These are phyloP conservation scores for Cylas formicarius DNA, from an alignment of 1,140 invertebrate genomes.

Conservation along the genomic window DNA sequence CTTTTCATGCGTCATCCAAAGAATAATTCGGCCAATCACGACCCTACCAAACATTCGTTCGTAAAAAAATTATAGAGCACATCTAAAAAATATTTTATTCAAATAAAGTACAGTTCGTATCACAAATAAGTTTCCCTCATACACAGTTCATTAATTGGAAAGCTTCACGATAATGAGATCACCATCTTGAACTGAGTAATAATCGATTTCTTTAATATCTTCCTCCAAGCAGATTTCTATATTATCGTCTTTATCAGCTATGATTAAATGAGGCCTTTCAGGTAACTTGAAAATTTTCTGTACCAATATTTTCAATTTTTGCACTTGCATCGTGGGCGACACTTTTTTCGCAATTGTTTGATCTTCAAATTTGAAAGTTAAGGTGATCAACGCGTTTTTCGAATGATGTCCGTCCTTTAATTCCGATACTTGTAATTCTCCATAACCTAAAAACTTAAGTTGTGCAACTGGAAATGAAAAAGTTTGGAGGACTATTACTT, in stretches of 20 bases:
- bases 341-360: slow-evolving; percentile 60
- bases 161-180: slow-evolving; percentile 55
- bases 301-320: slow-evolving; percentile 68
- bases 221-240: slow-evolving; percentile 71
- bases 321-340: slow-evolving; percentile 70
- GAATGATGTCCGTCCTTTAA: slow-evolving; percentile 55
- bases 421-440: slow-evolving; percentile 66
- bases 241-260: slow-evolving; percentile 51
- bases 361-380: slow-evolving; percentile 52
- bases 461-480: not conserved
- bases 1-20: too few relatives aligned
- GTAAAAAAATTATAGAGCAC: too few relatives aligned
- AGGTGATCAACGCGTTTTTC: slow-evolving; percentile 60
- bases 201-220: slow-evolving; percentile 68
- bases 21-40: too few relatives aligned
- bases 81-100: too few relatives aligned
- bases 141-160: slow-evolving; percentile 3
- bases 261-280: slow-evolving; percentile 43
- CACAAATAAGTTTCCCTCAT: too few relatives aligned
- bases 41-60: too few relatives aligned
- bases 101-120: too few relatives aligned
- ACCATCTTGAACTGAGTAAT: slow-evolving; percentile 77
- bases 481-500: slow-evolving; percentile 37
- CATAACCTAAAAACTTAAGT: slow-evolving; percentile 59
- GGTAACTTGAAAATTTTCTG: slow-evolving; percentile 60